phyloP scores from a whole-genome alignment of 2,888 invertebrate genomes.

The Acanthococcus lagerstroemiae region DNA sequence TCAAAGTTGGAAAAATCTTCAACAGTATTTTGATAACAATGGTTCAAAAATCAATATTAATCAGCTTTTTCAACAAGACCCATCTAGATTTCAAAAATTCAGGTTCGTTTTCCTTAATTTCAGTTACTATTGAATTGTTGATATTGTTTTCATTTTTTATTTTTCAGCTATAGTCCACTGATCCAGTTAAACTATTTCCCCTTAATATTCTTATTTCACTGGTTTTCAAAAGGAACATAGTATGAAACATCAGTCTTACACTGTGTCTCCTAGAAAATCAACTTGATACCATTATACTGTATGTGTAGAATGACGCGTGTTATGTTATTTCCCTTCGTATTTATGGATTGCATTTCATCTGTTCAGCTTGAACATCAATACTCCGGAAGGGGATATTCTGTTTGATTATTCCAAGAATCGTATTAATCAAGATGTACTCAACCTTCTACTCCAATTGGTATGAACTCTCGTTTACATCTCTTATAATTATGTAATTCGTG shows the following conservation, averaged over 20 bases:
- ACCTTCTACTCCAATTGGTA: conserved; percentile 70
- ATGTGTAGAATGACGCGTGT: too few relatives aligned
- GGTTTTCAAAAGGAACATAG: too few relatives aligned
- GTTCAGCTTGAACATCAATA: conserved; percentile 4
- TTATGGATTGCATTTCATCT: too few relatives aligned
- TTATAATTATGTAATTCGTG: neutral
- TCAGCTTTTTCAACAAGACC: conserved; percentile 69
- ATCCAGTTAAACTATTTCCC: too few relatives aligned
- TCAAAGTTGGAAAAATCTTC: conserved; percentile 62
- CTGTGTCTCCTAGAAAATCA: too few relatives aligned
- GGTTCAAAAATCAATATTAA: conserved; percentile 68
- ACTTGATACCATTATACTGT: too few relatives aligned
- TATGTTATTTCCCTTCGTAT: too few relatives aligned
- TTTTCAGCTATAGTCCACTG: too few relatives aligned
- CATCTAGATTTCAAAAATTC: conserved; percentile 74
- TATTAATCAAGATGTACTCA: conserved; percentile 64
- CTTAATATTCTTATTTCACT: too few relatives aligned
- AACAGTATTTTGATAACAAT: conserved; percentile 60
- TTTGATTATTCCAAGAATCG: conserved; percentile 96
- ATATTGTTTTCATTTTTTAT: neutral
- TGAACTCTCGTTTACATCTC: conserved; percentile 39
- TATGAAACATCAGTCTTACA: too few relatives aligned
- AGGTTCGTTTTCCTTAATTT: conserved; percentile 53
- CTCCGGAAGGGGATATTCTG: conserved; percentile 71
- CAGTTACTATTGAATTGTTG: neutral